Evolutionary conservation across 2,113 vertebrate genomes (phyloP).

Genomic region (Falcunculus frontatus): DNA sequence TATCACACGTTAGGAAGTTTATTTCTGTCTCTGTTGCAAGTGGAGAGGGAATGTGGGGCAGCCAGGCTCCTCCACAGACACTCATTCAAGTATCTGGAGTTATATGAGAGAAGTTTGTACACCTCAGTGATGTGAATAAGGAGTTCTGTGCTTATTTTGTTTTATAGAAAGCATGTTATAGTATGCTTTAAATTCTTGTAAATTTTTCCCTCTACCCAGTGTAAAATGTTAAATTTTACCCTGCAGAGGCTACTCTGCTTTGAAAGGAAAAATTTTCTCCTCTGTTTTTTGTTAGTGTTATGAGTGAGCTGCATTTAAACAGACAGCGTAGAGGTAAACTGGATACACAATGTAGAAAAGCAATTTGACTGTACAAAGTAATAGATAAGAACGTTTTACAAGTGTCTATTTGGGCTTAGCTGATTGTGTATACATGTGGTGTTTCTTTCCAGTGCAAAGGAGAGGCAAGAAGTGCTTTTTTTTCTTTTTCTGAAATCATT

Average conservation of each 20-base stretch:
- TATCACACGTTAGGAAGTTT: neutral
- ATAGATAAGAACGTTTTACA: neutral
- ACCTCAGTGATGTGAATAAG: neutral
- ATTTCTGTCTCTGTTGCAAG: neutral
- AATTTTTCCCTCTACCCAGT: neutral
- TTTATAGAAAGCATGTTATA: neutral
- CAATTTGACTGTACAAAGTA: neutral
- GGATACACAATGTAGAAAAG: neutral
- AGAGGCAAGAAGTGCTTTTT: neutral
- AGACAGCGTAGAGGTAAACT: neutral
- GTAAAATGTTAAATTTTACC: neutral
- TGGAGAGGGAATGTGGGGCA: neutral
- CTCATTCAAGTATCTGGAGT: neutral
- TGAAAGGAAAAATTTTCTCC: neutral
- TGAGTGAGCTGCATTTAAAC: neutral
- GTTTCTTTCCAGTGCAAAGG: neutral
- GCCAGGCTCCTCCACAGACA: neutral
- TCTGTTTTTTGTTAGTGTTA: neutral
- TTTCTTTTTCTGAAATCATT: neutral
- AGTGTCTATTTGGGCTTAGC: neutral
- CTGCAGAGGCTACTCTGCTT: neutral
- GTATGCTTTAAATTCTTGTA: neutral
- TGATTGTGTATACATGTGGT: neutral
- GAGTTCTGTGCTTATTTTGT: neutral
- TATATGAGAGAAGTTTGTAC: neutral